Percentiles rank a stretch among this genome's conserved stretches.
Evolutionary conservation across 2,113 vertebrate species (phyloP).

Genomic region (Prietella phreatophila): DNA sequence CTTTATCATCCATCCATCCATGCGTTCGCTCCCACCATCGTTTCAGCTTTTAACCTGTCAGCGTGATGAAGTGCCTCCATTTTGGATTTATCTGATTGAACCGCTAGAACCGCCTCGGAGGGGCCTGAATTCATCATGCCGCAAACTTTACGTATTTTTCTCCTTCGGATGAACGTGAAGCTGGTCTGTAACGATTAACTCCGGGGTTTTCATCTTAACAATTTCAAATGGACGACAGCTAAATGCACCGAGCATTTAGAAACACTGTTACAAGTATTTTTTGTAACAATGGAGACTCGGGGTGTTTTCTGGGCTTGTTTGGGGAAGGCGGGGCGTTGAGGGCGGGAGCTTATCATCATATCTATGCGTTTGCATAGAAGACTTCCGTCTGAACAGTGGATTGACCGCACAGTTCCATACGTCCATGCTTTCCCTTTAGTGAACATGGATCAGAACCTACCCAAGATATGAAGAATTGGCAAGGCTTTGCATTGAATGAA

Average conservation of each 20-base stretch:
- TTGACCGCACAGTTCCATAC: background rate
- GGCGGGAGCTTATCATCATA: background rate
- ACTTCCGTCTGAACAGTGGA: background rate
- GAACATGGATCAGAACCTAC: background rate
- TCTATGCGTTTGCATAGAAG: background rate
- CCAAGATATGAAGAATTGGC: background rate
- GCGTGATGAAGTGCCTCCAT: slow-evolving; percentile 37
- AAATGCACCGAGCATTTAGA: background rate
- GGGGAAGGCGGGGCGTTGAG: too few species aligned
- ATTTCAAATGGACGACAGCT: background rate
- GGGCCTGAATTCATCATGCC: slow-evolving; percentile 26
- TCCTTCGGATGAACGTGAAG: background rate
- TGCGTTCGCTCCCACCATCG: background rate
- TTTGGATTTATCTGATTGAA: slow-evolving; percentile 32
- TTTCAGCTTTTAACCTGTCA: slow-evolving; percentile 29
- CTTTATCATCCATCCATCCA: slow-evolving; percentile 12
- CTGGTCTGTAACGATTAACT: background rate
- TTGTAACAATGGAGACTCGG: background rate
- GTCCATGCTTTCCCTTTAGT: background rate
- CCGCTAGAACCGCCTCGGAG: background rate
- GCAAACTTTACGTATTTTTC: slow-evolving; percentile 8
- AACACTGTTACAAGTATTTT: background rate
- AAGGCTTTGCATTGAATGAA: background rate
- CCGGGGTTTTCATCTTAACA: background rate
- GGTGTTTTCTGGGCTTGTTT: background rate